Evolutionary conservation across 1,140 invertebrate genomes (phyloP).

Genomic region (Physella acuta): DNA sequence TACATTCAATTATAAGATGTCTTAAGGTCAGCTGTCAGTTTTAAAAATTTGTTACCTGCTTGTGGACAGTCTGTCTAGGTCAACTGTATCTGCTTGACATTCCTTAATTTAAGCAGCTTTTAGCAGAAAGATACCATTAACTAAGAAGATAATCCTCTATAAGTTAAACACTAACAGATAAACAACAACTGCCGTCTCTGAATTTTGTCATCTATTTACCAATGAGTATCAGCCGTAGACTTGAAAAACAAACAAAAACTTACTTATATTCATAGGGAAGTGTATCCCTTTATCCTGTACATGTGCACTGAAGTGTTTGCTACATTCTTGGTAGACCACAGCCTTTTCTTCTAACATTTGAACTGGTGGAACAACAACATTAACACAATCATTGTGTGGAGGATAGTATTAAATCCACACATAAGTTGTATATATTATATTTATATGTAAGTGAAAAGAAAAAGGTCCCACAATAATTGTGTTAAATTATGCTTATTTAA

Average conservation of each 20-base stretch:
- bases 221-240: too few species aligned
- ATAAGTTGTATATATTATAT: not conserved
- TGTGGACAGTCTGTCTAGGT: not conserved
- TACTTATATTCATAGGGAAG: conserved; percentile 16
- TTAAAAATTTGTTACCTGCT: not conserved
- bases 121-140: not conserved
- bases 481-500: not conserved
- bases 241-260: not conserved
- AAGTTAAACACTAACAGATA: too few species aligned
- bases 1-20: not conserved
- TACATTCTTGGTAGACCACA: conserved; percentile 18
- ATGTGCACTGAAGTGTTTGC: conserved; percentile 2
- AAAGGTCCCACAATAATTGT: not conserved
- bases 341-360: conserved; percentile 35
- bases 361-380: not conserved
- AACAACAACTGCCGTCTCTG: too few species aligned
- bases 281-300: not conserved
- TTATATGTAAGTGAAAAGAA: not conserved
- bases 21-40: not conserved
- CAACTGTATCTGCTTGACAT: not conserved
- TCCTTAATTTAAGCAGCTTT: not conserved
- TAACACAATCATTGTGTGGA: not conserved
- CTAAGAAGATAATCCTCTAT: not conserved
- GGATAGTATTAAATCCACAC: not conserved
- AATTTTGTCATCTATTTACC: too few species aligned